A percentile compares a stretch with the other conserved stretches of the same genome.
Evolutionary conservation across 1,140 invertebrate genomes (phyloP).

Genomic region (Drosophila burlai): DNA sequence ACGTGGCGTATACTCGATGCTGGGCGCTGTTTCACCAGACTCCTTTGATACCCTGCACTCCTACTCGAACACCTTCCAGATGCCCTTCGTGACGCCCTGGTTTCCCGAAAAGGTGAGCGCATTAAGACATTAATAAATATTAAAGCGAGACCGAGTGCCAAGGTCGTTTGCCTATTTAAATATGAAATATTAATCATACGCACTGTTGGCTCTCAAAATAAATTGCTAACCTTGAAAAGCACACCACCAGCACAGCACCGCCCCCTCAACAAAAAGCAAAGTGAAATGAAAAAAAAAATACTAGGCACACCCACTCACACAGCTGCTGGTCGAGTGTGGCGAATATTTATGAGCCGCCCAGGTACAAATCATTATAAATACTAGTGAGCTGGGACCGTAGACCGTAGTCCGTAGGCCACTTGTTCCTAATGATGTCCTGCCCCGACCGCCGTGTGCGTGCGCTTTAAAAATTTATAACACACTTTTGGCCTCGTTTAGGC

Average conservation of each 20-base stretch:
- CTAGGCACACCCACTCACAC: background rate
- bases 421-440: conserved; percentile 57
- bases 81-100: conserved; percentile 97
- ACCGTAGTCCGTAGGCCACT: conserved; percentile 24
- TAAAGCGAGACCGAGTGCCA: conserved; percentile 44
- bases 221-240: conserved; percentile 77
- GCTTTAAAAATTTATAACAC: conserved; percentile 83
- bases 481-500: conserved; percentile 70
- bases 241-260: background rate
- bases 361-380: conserved; percentile 78
- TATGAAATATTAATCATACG: conserved; percentile 85
- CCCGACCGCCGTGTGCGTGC: conserved; percentile 41
- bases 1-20: conserved; percentile 94
- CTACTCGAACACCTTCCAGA: conserved; percentile 97
- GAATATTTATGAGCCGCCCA: conserved; percentile 65
- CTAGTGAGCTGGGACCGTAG: conserved; percentile 36
- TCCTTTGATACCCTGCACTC: conserved; percentile 97
- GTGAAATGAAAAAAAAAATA: background rate
- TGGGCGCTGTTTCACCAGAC: conserved; percentile 95
- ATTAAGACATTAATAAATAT: conserved; percentile 74
- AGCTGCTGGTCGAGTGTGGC: conserved; percentile 11
- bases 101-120: conserved; percentile 94
- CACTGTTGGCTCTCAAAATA: conserved; percentile 68
- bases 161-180: conserved; percentile 68
- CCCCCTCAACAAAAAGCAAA: background rate